phyloP scores from a whole-genome alignment of 2,113 vertebrate genomes.

The Sapajus apella region DNA sequence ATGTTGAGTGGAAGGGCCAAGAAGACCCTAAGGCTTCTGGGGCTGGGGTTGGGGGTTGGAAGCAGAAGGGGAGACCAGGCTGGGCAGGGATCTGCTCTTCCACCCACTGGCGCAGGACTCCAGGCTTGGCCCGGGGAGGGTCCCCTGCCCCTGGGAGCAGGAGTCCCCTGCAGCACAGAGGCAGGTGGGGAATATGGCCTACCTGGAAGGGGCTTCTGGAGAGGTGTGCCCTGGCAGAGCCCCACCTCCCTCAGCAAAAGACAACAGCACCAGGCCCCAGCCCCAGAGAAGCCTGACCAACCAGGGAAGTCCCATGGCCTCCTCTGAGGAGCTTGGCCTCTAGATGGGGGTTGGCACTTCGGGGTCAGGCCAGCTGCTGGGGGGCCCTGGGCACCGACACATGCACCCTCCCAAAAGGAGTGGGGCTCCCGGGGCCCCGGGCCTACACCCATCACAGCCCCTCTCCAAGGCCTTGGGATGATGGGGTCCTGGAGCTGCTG shows the following conservation, averaged over 20 bases:
- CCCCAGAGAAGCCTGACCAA: background rate
- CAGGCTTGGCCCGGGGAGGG: background rate
- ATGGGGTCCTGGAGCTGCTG: background rate
- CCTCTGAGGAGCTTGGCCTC: background rate
- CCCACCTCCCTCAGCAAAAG: background rate
- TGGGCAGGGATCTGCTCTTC: too few species aligned
- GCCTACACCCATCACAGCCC: too few species aligned
- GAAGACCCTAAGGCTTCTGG: background rate
- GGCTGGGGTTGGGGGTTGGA: background rate
- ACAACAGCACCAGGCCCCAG: background rate
- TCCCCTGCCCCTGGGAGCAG: background rate
- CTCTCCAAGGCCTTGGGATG: background rate
- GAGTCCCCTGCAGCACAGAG: background rate
- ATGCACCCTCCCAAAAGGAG: background rate
- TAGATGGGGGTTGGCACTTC: background rate
- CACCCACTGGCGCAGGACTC: background rate
- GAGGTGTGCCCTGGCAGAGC: background rate
- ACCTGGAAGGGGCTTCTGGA: background rate
- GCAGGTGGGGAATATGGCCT: background rate
- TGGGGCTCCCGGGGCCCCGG: background rate
- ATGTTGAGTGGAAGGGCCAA: background rate
- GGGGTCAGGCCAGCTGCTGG: background rate
- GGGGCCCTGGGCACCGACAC: too few species aligned
- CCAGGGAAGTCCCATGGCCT: background rate
- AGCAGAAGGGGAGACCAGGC: too few species aligned